Conservation (phyloP, 2,888 invertebrate genomes). For the Euzophera pinguis region DNA sequence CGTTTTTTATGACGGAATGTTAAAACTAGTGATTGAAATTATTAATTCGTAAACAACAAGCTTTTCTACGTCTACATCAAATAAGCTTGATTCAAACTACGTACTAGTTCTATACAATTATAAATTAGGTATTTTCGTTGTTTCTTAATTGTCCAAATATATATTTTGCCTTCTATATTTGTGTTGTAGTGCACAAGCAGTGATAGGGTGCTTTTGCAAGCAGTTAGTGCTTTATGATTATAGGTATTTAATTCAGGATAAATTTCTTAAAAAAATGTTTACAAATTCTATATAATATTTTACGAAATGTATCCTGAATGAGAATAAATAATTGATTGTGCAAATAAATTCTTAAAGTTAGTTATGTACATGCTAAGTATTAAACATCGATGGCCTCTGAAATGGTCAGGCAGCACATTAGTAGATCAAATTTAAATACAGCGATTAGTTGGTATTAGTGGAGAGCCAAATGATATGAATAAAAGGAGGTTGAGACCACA, state of each 20-base stretch:
- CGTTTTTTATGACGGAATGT: neutral
- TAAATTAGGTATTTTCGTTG: too few species aligned
- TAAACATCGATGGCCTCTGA: conserved; percentile 49
- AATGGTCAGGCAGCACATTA: conserved; percentile 57
- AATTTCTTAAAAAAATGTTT: conserved; percentile 33
- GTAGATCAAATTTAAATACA: conserved; percentile 63
- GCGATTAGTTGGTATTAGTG: conserved; percentile 72
- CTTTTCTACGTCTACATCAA: neutral
- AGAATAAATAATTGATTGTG: conserved; percentile 38
- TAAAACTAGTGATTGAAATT: neutral
- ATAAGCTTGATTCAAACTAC: conserved; percentile 2
- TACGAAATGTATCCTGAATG: conserved; percentile 18
- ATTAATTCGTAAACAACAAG: neutral
- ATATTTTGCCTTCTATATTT: neutral
- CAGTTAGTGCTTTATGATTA: conserved; percentile 62
- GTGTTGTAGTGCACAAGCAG: conserved; percentile 46
- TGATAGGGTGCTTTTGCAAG: conserved; percentile 65
- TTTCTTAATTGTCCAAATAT: neutral
- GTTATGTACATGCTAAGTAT: conserved; percentile 59
- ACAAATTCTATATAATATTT: conserved; percentile 10
- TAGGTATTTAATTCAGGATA: conserved; percentile 18
- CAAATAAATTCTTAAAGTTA: conserved; percentile 52
- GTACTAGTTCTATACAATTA: neutral
- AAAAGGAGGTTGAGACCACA: conserved; percentile 76
- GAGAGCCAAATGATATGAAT: conserved; percentile 66